Percentiles rank a stretch among this genome's conserved stretches.
Conservation (phyloP, 1,140 invertebrate genomes). For the Cherax destructor region DNA sequence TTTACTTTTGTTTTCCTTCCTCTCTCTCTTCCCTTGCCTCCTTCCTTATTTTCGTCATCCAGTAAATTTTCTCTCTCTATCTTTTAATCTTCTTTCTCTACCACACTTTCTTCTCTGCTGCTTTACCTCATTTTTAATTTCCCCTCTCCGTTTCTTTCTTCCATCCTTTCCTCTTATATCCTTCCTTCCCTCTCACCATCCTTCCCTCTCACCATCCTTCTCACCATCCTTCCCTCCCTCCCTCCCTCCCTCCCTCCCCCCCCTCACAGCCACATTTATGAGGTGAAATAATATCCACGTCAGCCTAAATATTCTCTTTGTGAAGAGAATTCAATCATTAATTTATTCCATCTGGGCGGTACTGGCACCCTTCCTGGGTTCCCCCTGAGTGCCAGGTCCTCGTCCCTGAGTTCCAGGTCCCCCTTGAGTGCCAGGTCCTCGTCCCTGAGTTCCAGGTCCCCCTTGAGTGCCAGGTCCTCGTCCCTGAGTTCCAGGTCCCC, state of each 20-base stretch:
- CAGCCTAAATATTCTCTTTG: slow-evolving; percentile 6
- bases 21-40: background rate
- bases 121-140: background rate
- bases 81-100: too few species aligned
- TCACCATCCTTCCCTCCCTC: too few species aligned
- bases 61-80: background rate
- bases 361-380: background rate
- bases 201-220: too few species aligned
- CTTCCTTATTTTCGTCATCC: background rate
- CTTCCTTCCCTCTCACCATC: background rate
- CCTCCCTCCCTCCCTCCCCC: background rate
- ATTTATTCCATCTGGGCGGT: background rate
- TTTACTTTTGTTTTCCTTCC: background rate
- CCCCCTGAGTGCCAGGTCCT: background rate
- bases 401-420: background rate
- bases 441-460: background rate
- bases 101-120: too few species aligned
- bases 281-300: background rate
- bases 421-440: background rate
- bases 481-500: background rate
- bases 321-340: background rate
- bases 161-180: background rate
- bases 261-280: background rate
- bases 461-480: background rate
- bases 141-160: background rate